Base-by-base conservation (phyloP, 2,888 invertebrate genomes). In the Melanostoma mellinum region DNA sequence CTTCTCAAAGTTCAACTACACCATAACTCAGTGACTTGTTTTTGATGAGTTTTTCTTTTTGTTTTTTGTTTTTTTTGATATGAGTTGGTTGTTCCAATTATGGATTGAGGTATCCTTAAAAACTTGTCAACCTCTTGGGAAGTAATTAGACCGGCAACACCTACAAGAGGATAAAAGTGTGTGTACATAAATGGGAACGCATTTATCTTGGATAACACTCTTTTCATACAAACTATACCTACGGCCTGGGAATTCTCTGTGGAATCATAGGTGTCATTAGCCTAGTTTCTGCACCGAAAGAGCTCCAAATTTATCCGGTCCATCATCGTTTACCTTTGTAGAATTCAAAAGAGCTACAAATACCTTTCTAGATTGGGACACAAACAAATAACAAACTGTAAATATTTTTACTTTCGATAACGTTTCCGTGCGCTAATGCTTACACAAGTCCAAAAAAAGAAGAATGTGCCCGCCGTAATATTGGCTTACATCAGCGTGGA, bases 371-470 rank as follows among this genome's bases (percentile, higher is more conserved):
- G 63, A 50, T 30, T 30, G 38, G 36, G 38, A 35, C 42, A 30
- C 6, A 20, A 2, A n/a, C 42, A 32, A 61, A 33, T n/a, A 38
- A 40, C 20, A 20, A 20, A 20, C 20, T 20, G 20, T 20, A 67
- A 53, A 8, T 52, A 30, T 55, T 74, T 69, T 71, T 74, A 84
- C 84, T 84, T 84, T 84, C 84, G 84, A 79, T 84, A 71, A 58
- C 65, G 52, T 73, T 78, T 78, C 48, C 68, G 68, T 65, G 77
- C 35, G 71, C 78, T 65, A 52, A 71, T 42, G 77, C 72, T 68
- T 78, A 78, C 60, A 78, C 82, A 82, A 82, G 82, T 56, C 63
- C 55, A 35, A 53, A 60, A 65, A 58, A 33, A 38, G 9, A 65
- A 30, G 55, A 77, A 56, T 65, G 56, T 53, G 40, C 40, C 50